Base-by-base conservation (phyloP, 1,140 invertebrate genomes). In the Rhizoglyphus robini region DNA sequence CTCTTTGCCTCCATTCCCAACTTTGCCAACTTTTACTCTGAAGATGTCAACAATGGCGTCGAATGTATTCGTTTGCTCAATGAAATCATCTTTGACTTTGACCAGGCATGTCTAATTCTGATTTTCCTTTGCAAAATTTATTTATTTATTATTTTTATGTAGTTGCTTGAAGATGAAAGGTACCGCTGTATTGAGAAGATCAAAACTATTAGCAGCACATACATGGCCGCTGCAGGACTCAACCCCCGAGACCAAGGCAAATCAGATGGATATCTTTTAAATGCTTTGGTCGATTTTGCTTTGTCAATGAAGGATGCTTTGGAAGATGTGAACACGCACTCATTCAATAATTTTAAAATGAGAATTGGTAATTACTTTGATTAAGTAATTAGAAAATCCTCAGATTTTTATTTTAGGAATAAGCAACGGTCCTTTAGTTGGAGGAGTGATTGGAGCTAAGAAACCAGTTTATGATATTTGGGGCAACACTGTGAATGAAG, bases 401-500 rank as follows among this genome's bases (percentile, higher is more conserved):
- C 0, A 23, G 38, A 38, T 23, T 58, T 36, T 54, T 29, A 46
- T 32, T 1, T 34, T 61, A n/a, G n/a, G 30, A 63, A 70, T 97
- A 49, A 91, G 88, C 72, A 88, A 89, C 73, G 94, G 93, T 0
- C 89, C 92, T 0, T 76, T 96, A 1, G 93, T 99, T 0, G 94
- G 94, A 61, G 95, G 95, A 1, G 95, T 98, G 0, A 97, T 99
- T 69, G 95, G 94, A 0, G 93, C 92, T 0, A 82, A 91, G 30
- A 97, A 98, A 73, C 95, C 95, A 0, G 93, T 97, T 64, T 99
- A 94, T 77, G 95, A 98, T 73, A 95, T 98, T 68, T 98, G 94
- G 93, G 95, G 94, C 0, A 87, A 94, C 74, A 95, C 92, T 0
- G 93, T 96, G 0, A 96, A 96, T 76, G 88, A 94, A 72, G 91